phyloP scores from a whole-genome alignment of 2,113 vertebrate species.

The Oryzias celebensis region DNA sequence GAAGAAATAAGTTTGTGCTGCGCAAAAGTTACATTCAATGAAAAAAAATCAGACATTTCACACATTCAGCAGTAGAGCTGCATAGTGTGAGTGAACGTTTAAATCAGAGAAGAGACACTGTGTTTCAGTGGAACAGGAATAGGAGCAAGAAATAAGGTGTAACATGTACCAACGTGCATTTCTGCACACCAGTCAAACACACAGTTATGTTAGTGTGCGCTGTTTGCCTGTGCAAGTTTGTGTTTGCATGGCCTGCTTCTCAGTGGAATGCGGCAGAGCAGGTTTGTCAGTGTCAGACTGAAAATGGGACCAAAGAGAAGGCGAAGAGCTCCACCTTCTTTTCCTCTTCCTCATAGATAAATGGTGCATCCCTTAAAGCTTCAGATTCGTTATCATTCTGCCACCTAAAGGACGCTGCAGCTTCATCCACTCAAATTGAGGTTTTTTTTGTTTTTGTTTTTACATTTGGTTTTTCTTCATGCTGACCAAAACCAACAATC shows the following conservation, averaged over 20 bases:
- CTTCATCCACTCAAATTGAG: background rate
- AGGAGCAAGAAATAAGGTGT: background rate
- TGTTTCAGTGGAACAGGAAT: slow-evolving; percentile 6
- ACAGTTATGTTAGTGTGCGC: too few species aligned
- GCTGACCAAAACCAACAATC: too few species aligned
- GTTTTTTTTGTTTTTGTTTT: background rate
- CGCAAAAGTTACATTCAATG: background rate
- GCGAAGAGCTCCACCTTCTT: slow-evolving; percentile 15
- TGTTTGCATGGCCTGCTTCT: slow-evolving; percentile 18
- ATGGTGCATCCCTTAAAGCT: background rate
- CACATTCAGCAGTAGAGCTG: background rate
- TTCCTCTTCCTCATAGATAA: slow-evolving; percentile 2
- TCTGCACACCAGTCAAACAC: background rate
- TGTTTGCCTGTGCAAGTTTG: slow-evolving; percentile 19
- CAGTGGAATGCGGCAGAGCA: slow-evolving; percentile 58
- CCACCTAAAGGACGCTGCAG: slow-evolving; percentile 51
- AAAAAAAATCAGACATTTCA: background rate
- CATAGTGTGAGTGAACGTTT: background rate
- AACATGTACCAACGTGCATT: slow-evolving; percentile 6
- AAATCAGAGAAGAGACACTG: background rate
- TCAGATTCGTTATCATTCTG: slow-evolving; percentile 26
- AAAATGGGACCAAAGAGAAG: slow-evolving; percentile 15
- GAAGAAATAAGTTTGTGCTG: too few species aligned
- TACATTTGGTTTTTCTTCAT: too few species aligned
- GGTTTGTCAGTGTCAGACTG: slow-evolving; percentile 46